These are phyloP conservation scores for Ginglymostoma cirratum DNA, from an alignment of 2,113 vertebrate species.

Conservation along the genomic window DNA sequence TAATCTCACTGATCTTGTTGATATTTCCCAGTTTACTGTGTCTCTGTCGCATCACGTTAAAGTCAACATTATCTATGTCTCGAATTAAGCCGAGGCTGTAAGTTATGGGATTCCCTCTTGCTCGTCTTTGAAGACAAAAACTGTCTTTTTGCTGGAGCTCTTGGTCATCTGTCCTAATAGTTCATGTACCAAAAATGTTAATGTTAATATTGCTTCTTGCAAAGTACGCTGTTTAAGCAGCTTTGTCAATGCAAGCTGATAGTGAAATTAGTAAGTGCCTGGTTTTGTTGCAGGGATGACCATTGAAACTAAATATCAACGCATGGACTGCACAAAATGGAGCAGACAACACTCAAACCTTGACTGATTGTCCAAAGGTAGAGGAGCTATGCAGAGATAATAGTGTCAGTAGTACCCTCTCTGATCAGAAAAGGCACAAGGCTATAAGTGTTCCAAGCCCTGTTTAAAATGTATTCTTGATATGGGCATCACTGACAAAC, in stretches of 20 bases:
- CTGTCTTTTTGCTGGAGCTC: too few species aligned
- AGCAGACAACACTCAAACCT: background rate
- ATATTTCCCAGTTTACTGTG: too few species aligned
- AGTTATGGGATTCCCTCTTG: background rate
- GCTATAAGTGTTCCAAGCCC: background rate
- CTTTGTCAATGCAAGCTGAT: background rate
- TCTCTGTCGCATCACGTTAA: too few species aligned
- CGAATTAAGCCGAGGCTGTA: background rate
- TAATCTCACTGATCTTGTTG: too few species aligned
- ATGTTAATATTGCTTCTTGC: background rate
- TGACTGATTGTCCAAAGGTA: background rate
- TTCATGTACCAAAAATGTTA: background rate
- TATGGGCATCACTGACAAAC: background rate
- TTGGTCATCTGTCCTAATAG: background rate
- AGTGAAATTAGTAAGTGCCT: background rate
- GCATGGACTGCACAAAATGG: background rate
- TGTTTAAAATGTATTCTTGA: background rate
- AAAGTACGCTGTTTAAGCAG: background rate
- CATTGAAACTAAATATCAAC: background rate
- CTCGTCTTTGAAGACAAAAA: too few species aligned
- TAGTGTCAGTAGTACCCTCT: background rate
- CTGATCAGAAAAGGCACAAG: background rate
- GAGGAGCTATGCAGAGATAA: background rate
- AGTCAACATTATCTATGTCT: too few species aligned
- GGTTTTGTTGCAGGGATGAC: background rate